These are phyloP conservation scores for Drosophila prostipennis DNA, from an alignment of 2,888 invertebrate genomes.

Conservation along the genomic window DNA sequence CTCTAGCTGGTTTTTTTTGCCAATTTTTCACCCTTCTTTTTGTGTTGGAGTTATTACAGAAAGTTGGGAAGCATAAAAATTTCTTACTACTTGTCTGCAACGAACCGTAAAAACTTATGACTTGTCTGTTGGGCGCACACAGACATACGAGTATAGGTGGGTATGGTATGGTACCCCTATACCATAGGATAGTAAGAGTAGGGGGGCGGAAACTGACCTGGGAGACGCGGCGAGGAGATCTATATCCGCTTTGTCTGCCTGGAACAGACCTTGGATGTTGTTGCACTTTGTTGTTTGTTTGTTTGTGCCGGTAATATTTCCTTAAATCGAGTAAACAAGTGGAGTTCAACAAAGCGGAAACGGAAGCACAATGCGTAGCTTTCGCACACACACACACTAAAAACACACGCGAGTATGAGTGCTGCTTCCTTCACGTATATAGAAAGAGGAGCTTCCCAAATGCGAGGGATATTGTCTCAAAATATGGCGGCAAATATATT, in stretches of 20 bases:
- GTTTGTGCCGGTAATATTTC: conserved; percentile 81
- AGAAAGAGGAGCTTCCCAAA: conserved; percentile 10
- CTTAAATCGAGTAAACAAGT: conserved; percentile 81
- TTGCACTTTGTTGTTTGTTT: conserved; percentile 69
- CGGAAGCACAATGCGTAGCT: conserved; percentile 80
- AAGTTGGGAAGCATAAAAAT: conserved; percentile 78
- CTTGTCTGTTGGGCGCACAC: conserved; percentile 71
- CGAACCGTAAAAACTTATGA: conserved; percentile 79
- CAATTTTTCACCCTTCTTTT: conserved; percentile 35
- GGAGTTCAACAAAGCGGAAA: conserved; percentile 81
- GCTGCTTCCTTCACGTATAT: conserved; percentile 24
- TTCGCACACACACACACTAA: conserved; percentile 22
- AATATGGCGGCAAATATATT: conserved; percentile 79
- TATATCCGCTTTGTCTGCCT: conserved; percentile 43
- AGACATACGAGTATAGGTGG: conserved; percentile 12
- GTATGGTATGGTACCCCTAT: too few species aligned
- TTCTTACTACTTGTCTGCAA: conserved; percentile 73
- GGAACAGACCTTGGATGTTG: conserved; percentile 24
- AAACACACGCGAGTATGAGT: conserved; percentile 25
- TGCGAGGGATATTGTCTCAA: conserved; percentile 75
- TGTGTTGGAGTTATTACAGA: conserved; percentile 68
- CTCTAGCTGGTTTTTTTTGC: conserved; percentile 14
- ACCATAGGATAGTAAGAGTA: too few species aligned
- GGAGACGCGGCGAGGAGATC: conserved; percentile 31
- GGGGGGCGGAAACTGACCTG: conserved; percentile 13